These are phyloP conservation scores for Cosmia trapezina DNA, from an alignment of 2,888 invertebrate genomes.

Conservation along the genomic window DNA sequence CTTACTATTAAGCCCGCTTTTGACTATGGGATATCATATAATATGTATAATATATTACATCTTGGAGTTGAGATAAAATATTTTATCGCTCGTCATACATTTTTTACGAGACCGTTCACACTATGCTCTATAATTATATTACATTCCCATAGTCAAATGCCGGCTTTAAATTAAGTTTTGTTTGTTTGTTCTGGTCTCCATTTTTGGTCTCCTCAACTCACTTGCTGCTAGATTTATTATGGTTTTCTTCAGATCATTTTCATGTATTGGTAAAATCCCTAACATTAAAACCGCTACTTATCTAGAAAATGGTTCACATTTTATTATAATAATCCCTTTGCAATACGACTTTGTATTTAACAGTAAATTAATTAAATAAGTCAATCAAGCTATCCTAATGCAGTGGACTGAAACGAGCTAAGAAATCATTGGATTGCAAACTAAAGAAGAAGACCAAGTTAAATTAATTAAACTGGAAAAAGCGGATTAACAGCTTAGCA, in stretches of 20 bases:
- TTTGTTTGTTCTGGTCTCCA: neutral
- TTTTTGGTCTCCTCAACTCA: neutral
- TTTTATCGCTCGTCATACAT: no score
- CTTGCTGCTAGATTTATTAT: neutral
- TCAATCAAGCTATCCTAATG: neutral
- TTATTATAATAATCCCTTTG: neutral
- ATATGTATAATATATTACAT: no score
- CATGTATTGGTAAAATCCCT: neutral
- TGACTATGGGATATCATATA: no score
- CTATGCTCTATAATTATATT: no score
- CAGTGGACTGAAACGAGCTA: neutral
- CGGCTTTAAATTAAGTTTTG: no score
- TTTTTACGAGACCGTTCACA: no score
- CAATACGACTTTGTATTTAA: neutral
- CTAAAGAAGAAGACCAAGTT: neutral
- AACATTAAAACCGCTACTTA: neutral
- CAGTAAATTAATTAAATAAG: neutral
- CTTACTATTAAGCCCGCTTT: no score
- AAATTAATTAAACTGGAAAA: conserved; percentile 8
- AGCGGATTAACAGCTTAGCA: neutral
- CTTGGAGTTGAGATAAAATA: no score
- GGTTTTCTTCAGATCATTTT: neutral
- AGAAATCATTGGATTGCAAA: neutral
- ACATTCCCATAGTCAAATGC: no score
- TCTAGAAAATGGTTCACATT: neutral